Evolutionary conservation across 2,888 invertebrate genomes (phyloP).

Genomic region (Amphipoea oculea): DNA sequence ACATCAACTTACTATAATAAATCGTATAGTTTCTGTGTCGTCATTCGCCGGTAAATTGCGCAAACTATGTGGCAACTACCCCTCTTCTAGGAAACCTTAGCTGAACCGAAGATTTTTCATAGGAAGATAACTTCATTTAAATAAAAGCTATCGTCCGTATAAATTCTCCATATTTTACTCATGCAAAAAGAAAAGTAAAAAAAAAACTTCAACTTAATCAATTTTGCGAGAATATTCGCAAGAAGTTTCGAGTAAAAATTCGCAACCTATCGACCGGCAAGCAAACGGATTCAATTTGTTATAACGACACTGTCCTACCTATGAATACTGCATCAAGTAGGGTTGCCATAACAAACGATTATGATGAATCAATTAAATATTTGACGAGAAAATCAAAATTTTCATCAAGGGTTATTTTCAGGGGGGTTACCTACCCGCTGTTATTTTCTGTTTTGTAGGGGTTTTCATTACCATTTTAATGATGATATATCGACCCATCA

Average conservation of each 20-base stretch:
- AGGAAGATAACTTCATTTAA: background rate
- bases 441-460: background rate
- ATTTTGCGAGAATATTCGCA: slow-evolving; percentile 38
- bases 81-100: background rate
- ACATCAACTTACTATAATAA: background rate
- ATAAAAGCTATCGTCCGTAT: background rate
- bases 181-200: slow-evolving; percentile 3
- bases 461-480: too few relatives aligned
- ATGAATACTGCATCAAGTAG: slow-evolving; percentile 54
- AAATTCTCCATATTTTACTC: background rate
- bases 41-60: background rate
- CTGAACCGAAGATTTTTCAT: background rate
- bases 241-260: slow-evolving; percentile 51
- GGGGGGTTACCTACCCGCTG: background rate
- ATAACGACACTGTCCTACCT: slow-evolving; percentile 58
- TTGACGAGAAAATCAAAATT: background rate
- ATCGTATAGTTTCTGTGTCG: background rate
- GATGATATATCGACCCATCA: too few relatives aligned
- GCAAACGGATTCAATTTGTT: slow-evolving; percentile 64
- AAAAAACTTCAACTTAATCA: slow-evolving; percentile 25
- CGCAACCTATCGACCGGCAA: slow-evolving; percentile 45
- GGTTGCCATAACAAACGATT: slow-evolving; percentile 16
- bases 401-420: background rate
- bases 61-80: background rate
- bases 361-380: background rate